A percentile compares a stretch with the other conserved stretches of the same genome.
phyloP scores from a whole-genome alignment of 2,888 invertebrate species.

The Ceraclea dissimilis region DNA sequence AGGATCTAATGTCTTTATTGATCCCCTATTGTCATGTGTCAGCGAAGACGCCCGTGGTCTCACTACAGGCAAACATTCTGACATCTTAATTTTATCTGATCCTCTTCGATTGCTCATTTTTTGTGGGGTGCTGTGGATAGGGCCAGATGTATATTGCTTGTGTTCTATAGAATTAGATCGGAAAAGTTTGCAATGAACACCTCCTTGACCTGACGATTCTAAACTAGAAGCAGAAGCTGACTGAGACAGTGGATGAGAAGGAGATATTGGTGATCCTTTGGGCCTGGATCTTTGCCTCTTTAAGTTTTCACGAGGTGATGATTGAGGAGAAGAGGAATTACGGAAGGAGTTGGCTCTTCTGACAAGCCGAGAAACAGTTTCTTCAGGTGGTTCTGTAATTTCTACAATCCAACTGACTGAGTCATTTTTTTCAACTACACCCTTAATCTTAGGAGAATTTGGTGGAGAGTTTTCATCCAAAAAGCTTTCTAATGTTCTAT shows the following conservation, averaged over 20 bases:
- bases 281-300: slow-evolving; percentile 39
- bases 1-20: not conserved
- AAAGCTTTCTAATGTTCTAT: slow-evolving; percentile 13
- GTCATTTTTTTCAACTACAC: slow-evolving; percentile 77
- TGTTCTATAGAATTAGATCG: slow-evolving; percentile 26
- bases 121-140: slow-evolving; percentile 18
- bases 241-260: slow-evolving; percentile 27
- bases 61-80: slow-evolving; percentile 12
- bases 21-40: slow-evolving; percentile 26
- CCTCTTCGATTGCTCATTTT: slow-evolving; percentile 14
- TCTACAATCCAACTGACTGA: slow-evolving; percentile 83
- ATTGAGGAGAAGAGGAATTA: slow-evolving; percentile 36
- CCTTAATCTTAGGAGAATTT: slow-evolving; percentile 69
- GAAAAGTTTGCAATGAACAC: slow-evolving; percentile 23
- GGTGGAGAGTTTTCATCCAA: slow-evolving; percentile 45
- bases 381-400: slow-evolving; percentile 67
- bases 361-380: slow-evolving; percentile 62
- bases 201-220: slow-evolving; percentile 16
- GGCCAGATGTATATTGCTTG: slow-evolving; percentile 9
- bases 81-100: slow-evolving; percentile 3
- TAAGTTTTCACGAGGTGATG: slow-evolving; percentile 27
- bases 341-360: slow-evolving; percentile 60
- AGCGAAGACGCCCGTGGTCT: slow-evolving; percentile 23
- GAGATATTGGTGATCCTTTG: slow-evolving; percentile 39
- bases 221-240: slow-evolving; percentile 23